Evolutionary conservation across 2,113 vertebrate genomes (phyloP).

Genomic region (Passer montanus): DNA sequence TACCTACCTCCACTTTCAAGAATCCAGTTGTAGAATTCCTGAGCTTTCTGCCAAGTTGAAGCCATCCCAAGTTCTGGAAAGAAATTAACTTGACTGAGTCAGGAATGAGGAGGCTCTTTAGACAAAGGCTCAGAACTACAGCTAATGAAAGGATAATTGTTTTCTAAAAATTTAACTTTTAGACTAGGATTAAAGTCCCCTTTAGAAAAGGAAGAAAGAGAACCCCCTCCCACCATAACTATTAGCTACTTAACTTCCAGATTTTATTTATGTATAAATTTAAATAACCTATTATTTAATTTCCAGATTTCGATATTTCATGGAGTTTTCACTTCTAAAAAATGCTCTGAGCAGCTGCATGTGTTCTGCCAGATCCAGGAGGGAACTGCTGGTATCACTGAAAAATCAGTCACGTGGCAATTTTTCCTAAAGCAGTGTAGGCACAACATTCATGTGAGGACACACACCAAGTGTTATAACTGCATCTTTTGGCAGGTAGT

Average conservation of each 20-base stretch:
- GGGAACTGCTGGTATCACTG: not conserved
- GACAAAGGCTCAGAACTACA: not conserved
- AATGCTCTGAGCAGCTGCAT: not conserved
- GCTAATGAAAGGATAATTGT: not conserved
- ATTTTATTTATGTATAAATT: not conserved
- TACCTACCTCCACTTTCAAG: conserved; percentile 75
- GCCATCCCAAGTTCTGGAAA: conserved; percentile 40
- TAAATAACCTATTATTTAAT: not conserved
- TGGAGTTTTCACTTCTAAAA: not conserved
- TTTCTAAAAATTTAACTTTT: not conserved
- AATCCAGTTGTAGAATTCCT: conserved; percentile 60
- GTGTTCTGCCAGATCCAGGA: not conserved
- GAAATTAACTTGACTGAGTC: not conserved
- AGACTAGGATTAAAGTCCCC: not conserved
- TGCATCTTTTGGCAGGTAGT: not conserved
- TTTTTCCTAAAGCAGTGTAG: not conserved
- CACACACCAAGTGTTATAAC: not conserved
- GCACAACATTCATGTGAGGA: not conserved
- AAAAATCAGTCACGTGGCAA: not conserved
- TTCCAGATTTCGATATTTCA: not conserved
- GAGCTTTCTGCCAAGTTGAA: conserved; percentile 63
- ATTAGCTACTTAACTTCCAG: not conserved
- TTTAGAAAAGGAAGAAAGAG: not conserved
- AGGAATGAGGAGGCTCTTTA: not conserved
- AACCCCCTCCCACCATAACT: rapidly evolving